These are phyloP conservation scores for Tetropium fuscum DNA, from an alignment of 2,888 invertebrate genomes.

Conservation along the genomic window DNA sequence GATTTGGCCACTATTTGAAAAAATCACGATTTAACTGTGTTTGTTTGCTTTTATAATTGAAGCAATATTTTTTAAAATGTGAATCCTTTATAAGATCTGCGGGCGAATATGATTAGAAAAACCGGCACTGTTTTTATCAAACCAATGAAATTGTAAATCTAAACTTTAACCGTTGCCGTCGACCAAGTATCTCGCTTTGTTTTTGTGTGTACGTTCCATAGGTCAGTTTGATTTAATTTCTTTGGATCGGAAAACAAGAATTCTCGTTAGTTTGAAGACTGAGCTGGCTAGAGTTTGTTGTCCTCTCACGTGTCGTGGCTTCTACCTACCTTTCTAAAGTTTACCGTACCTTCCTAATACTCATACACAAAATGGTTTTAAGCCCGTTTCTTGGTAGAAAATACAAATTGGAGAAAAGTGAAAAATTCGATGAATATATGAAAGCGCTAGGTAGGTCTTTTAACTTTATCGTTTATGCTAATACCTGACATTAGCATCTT, in stretches of 20 bases:
- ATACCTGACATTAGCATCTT: too few species aligned
- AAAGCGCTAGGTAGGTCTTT: slow-evolving; percentile 78
- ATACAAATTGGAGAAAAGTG: slow-evolving; percentile 83
- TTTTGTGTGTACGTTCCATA: slow-evolving; percentile 18
- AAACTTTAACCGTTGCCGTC: slow-evolving; percentile 5
- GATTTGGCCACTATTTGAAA: too few species aligned
- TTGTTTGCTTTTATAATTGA: too few species aligned
- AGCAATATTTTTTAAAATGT: too few species aligned
- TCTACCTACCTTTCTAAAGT: too few species aligned
- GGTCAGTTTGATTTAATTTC: slow-evolving; percentile 13
- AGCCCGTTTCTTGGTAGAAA: slow-evolving; percentile 73
- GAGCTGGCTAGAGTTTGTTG: not conserved
- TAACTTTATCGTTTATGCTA: too few species aligned
- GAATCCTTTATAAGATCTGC: too few species aligned
- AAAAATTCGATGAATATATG: slow-evolving; percentile 93
- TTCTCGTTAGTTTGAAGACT: not conserved
- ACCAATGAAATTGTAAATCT: not conserved
- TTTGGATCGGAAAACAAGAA: not conserved
- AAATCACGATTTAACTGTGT: too few species aligned
- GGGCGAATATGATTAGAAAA: too few species aligned
- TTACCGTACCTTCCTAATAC: too few species aligned
- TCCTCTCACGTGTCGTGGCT: not conserved
- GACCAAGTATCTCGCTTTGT: not conserved
- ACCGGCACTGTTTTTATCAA: too few species aligned
- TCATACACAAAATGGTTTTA: slow-evolving; percentile 51